Evolutionary conservation across 53 echinoderm and acorn worm species (phyloP), one percentile per base, ranked within the genome.

Genomic region (Glandiceps talaboti): DNA sequence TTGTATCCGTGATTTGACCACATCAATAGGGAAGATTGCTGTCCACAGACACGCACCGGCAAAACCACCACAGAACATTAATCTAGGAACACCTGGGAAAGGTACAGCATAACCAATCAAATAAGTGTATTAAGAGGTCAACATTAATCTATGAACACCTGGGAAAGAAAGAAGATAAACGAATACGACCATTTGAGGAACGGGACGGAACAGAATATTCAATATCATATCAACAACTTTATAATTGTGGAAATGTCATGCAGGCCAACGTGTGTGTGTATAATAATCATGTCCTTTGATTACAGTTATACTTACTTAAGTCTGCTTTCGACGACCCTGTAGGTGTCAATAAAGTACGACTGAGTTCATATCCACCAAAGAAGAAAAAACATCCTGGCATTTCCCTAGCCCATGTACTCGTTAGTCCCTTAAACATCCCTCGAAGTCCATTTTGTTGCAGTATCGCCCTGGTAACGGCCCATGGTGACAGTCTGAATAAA

Each of bases 1-100:
- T 81, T 99, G 99, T 31, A 99, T 99, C 45, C 99, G 88, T n/a
- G 99, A 99, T 86, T 99, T 99, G 81, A 99, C 90, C 0, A 99
- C 90, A 84, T 99, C 99, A 20, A 99, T 86, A 1, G 99, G 99
- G 73, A 94, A 99, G 30, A 99, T 94, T 1, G 89, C 82, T 25
- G 87, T 84, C 99, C 99, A 99, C 28, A 99, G 33, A 25, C 83
- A 89, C 14, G 91, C 85, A 1, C 99, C 99, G 1, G 99, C 94
- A 79, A 91, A 31, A 20, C 94, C 94, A 72, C 99, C 99, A 82
- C 89, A 85, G 27, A 88, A 28, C 33, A 89, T 83, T 28, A 84
- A 80, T 72, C 88, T 81, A 0, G 86, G 26, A 33, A 86, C 90
- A 79, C 94, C 99, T 99, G 26, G n/a, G n/a, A n/a, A n/a, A n/a